These are phyloP conservation scores for Mimachlamys varia DNA, from an alignment of 2,888 invertebrate species.

Conservation along the genomic window DNA sequence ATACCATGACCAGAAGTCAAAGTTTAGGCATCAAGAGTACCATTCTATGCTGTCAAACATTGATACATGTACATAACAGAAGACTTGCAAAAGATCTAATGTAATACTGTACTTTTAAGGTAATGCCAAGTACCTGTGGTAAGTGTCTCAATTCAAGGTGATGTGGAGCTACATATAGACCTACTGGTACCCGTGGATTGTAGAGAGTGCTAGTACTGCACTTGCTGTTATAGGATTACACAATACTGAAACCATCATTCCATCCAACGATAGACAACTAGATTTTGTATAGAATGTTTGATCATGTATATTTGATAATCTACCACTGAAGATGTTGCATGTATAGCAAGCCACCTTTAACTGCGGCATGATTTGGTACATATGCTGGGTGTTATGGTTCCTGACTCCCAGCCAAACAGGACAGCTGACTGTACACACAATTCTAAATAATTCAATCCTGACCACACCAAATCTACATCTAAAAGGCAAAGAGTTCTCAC, in stretches of 20 bases:
- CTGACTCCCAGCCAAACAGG: background rate
- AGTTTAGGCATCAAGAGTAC: background rate
- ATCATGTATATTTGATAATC: background rate
- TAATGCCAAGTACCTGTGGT: background rate
- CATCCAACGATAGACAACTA: background rate
- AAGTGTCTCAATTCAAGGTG: background rate
- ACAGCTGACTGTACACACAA: background rate
- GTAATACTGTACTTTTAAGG: background rate
- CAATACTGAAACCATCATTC: background rate
- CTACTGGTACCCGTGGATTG: background rate
- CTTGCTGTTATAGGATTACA: background rate
- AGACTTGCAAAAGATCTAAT: background rate
- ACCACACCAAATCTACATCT: background rate
- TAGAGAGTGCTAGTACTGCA: background rate
- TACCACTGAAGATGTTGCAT: background rate
- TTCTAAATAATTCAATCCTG: slow-evolving; percentile 16
- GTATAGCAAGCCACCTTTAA: background rate
- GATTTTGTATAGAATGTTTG: background rate
- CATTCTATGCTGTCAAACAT: background rate
- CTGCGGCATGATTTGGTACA: background rate
- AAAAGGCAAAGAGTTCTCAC: background rate
- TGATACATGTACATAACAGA: background rate
- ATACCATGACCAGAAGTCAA: background rate
- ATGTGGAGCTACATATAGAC: background rate
- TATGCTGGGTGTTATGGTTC: background rate